Conservation (phyloP, 2,888 invertebrate species). For the Trichopoda pennipes region DNA sequence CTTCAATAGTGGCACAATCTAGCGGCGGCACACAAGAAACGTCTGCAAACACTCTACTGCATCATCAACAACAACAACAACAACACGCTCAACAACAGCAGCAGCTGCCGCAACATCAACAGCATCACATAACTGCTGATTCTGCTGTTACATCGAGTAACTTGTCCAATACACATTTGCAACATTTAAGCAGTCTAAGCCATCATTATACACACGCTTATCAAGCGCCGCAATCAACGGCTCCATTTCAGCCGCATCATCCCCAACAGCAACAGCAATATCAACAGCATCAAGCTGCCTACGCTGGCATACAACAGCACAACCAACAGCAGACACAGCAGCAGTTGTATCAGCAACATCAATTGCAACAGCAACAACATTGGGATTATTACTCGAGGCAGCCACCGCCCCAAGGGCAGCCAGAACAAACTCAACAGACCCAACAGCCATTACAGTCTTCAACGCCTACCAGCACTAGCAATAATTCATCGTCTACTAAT, state of each 20-base stretch:
- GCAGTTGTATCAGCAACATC: conserved; percentile 71
- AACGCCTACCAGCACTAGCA: conserved; percentile 69
- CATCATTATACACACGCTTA: conserved; percentile 76
- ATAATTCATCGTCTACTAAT: conserved; percentile 61
- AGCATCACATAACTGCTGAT: conserved; percentile 54
- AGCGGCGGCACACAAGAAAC: conserved; percentile 78
- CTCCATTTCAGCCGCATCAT: conserved; percentile 72
- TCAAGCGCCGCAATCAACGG: conserved; percentile 68
- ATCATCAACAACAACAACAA: conserved; percentile 70
- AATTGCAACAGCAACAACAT: conserved; percentile 71
- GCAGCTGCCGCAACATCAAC: conserved; percentile 69
- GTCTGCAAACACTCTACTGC: conserved; percentile 72
- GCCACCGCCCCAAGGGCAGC: conserved; percentile 71
- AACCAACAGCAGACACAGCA: conserved; percentile 75
- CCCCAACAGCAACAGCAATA: conserved; percentile 71
- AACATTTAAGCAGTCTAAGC: conserved; percentile 78
- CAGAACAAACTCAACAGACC: conserved; percentile 49
- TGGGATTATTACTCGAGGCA: conserved; percentile 81
- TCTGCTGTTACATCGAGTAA: conserved; percentile 70
- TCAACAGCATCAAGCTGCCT: conserved; percentile 64
- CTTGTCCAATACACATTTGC: conserved; percentile 77
- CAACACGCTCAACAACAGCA: conserved; percentile 34
- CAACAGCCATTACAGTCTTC: conserved; percentile 66
- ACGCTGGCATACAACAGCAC: conserved; percentile 69
- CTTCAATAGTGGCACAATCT: conserved; percentile 80